Evolutionary conservation across 2,797 vertebrate genomes (phyloP).

Genomic region (Tapera naevia): DNA sequence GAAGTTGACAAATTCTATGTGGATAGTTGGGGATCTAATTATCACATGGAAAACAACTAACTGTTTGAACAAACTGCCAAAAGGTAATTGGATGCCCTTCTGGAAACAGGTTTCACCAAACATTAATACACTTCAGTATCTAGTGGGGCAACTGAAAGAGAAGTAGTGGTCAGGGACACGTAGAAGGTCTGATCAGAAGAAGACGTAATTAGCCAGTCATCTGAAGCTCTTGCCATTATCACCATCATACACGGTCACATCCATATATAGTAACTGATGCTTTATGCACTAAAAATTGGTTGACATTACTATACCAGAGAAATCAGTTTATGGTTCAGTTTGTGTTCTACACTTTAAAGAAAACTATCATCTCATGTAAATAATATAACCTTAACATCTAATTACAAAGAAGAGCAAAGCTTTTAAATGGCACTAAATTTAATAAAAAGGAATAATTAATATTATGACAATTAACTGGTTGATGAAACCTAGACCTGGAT

Average conservation of each 20-base stretch:
- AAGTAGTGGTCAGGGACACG: background rate
- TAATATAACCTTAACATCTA: background rate
- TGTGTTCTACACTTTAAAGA: background rate
- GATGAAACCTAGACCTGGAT: background rate
- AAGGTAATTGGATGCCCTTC: background rate
- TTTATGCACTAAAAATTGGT: background rate
- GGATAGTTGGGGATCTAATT: background rate
- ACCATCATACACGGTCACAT: background rate
- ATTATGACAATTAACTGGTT: background rate
- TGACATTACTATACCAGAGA: background rate
- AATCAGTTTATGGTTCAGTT: background rate
- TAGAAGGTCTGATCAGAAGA: background rate
- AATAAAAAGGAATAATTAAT: conserved; percentile 39
- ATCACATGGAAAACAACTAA: background rate
- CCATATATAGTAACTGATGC: background rate
- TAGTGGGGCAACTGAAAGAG: background rate
- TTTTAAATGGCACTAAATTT: background rate
- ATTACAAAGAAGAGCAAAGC: conserved; percentile 16
- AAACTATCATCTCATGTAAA: background rate
- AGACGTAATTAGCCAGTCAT: background rate
- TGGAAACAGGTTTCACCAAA: background rate
- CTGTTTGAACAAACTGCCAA: background rate
- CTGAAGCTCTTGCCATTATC: background rate
- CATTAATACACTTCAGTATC: background rate
- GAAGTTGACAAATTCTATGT: background rate